Percentiles rank a stretch among this genome's conserved stretches.
These are phyloP conservation scores for Crenichthys baileyi DNA, from an alignment of 2,797 vertebrate species.

Conservation along the genomic window DNA sequence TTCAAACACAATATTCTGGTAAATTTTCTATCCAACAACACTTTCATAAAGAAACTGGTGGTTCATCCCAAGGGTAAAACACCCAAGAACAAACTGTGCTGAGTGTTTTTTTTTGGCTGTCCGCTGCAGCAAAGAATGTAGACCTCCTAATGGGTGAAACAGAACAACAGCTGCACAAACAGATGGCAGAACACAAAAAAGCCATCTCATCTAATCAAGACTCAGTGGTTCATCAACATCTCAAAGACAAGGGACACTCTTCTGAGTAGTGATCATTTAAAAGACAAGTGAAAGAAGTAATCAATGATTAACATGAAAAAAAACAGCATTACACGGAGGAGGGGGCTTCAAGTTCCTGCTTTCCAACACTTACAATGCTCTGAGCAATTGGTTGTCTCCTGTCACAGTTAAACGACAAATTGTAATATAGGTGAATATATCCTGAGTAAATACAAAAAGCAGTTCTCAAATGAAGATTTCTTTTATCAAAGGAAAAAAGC, in stretches of 20 bases:
- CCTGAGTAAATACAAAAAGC: no score
- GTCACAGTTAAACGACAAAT: background rate
- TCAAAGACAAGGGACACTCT: background rate
- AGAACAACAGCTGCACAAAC: background rate
- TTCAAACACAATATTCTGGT: background rate
- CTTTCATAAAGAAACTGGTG: background rate
- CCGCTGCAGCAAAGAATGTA: background rate
- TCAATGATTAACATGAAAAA: no score
- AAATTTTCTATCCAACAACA: background rate
- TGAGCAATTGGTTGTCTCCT: background rate
- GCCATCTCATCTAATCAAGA: background rate
- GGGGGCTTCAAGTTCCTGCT: background rate
- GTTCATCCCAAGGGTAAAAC: background rate
- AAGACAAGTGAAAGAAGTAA: background rate
- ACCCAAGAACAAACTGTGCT: constrained; percentile 3
- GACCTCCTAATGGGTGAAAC: background rate
- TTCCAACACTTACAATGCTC: background rate
- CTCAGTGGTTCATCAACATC: background rate
- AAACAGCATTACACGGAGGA: background rate
- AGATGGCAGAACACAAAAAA: background rate
- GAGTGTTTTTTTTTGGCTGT: background rate
- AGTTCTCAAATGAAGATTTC: background rate
- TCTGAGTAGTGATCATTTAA: background rate
- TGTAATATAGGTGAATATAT: background rate
- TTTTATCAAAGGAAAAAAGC: background rate